Percentiles rank a stretch among this genome's conserved stretches.
phyloP scores from a whole-genome alignment of 1,140 invertebrate genomes.

The Agrypnia vestita region DNA sequence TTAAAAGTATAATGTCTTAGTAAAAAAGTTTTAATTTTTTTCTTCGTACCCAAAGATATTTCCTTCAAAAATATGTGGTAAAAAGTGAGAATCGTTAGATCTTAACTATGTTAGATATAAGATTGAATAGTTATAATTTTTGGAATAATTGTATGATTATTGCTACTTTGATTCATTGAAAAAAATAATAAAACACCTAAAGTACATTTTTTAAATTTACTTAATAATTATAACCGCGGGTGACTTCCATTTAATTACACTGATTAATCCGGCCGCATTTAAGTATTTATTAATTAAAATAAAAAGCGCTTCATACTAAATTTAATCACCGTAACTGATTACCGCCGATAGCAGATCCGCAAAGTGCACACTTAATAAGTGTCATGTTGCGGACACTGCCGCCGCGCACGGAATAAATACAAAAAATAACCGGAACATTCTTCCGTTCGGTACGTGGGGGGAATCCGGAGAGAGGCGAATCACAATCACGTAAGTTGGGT shows the following conservation, averaged over 20 bases:
- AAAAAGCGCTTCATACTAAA: slow-evolving; percentile 13
- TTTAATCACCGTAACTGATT: slow-evolving; percentile 30
- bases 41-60: too few relatives aligned
- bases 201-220: too few relatives aligned
- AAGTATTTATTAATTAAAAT: background rate
- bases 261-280: background rate
- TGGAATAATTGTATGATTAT: too few relatives aligned
- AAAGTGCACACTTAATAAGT: slow-evolving; percentile 25
- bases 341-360: slow-evolving; percentile 3
- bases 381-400: slow-evolving; percentile 20
- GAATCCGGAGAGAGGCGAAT: slow-evolving; percentile 31
- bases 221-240: background rate
- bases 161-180: too few relatives aligned
- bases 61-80: too few relatives aligned
- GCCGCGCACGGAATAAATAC: background rate
- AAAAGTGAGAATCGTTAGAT: background rate
- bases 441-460: slow-evolving; percentile 13
- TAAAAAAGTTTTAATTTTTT: too few relatives aligned
- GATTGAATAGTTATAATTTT: too few relatives aligned
- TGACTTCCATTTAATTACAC: slow-evolving; percentile 25
- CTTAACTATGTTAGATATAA: too few relatives aligned
- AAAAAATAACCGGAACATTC: slow-evolving; percentile 24
- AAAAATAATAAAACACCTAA: too few relatives aligned
- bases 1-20: too few relatives aligned
- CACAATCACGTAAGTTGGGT: slow-evolving; percentile 40